Evolutionary conservation across 1,140 invertebrate genomes (phyloP), one percentile per base, ranked within the genome.

Genomic region (Drosophila sp.): DNA sequence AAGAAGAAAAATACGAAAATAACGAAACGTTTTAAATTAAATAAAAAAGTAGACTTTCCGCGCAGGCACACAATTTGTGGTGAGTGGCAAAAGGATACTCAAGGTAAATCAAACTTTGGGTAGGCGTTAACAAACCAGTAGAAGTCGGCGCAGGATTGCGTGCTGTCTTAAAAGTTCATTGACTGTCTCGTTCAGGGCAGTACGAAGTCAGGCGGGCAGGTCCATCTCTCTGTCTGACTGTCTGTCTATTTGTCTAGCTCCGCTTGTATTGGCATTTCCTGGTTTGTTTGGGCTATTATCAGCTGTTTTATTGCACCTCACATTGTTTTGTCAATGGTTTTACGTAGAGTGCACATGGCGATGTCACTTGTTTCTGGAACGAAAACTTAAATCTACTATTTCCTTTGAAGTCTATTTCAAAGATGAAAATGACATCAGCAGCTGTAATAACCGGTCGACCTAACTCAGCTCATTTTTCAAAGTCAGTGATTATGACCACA

Each of bases 161-260:
- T 86, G 83, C 54, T 60, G 84, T 76, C 70, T 76, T 66, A 71
- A 87, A 83, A 83, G 83, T 87, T 87, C 83, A 87, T 89, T 87
- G 83, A 87, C 83, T 86, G 83, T 68, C 50, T 70, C 38, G 27
- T 23, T 25, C 44, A 23, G 44, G 10, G 40, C 23, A 17, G 44
- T 27, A 50, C 23, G 44, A 50, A 50, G 44, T 10, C 32, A 25
- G 68, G 41, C 67, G 17, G 41, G 70, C 50, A 66, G 75, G 72
- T 58, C 58, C 76, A 64, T 70, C 44, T 27, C 7, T 50, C 44
- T 50, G 44, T 25, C 44, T 50, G n/a, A 23, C 44, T 47, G 44
- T 27, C 44, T 50, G 44, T 50, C 44, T 50, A 50, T 50, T 50
- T 27, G 27, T 38, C 62, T 60, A 32, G 58, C 32, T 17, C 62